Evolutionary conservation across 2,888 invertebrate genomes (phyloP).

Genomic region (Nephrotoma flavescens): DNA sequence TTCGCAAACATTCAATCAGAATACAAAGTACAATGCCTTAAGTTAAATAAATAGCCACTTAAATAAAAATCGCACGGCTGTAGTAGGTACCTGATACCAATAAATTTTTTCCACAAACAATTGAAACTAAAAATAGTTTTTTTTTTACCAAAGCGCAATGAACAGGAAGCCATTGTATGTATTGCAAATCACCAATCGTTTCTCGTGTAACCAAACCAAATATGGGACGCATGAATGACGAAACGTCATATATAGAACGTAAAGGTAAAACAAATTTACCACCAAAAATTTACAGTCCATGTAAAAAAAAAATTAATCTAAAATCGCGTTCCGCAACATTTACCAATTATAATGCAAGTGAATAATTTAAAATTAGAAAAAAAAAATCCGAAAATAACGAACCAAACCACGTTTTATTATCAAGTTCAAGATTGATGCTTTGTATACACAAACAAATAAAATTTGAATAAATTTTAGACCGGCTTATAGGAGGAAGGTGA

Average conservation of each 20-base stretch:
- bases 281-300: background rate
- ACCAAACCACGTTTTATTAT: background rate
- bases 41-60: background rate
- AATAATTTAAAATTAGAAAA: background rate
- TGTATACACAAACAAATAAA: background rate
- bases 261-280: background rate
- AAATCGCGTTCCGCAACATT: background rate
- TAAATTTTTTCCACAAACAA: background rate
- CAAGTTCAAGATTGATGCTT: background rate
- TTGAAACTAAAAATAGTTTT: background rate
- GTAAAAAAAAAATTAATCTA: background rate
- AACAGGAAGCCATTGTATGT: background rate
- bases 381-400: background rate
- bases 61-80: background rate
- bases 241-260: background rate
- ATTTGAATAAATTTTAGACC: background rate
- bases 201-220: background rate
- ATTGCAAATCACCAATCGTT: background rate
- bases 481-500: background rate
- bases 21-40: background rate
- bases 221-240: background rate
- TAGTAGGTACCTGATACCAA: background rate
- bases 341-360: background rate
- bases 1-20: background rate
- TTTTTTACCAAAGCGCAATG: background rate